Evolutionary conservation across 2,888 invertebrate species (phyloP).

Genomic region (Scrobipalpa costella): DNA sequence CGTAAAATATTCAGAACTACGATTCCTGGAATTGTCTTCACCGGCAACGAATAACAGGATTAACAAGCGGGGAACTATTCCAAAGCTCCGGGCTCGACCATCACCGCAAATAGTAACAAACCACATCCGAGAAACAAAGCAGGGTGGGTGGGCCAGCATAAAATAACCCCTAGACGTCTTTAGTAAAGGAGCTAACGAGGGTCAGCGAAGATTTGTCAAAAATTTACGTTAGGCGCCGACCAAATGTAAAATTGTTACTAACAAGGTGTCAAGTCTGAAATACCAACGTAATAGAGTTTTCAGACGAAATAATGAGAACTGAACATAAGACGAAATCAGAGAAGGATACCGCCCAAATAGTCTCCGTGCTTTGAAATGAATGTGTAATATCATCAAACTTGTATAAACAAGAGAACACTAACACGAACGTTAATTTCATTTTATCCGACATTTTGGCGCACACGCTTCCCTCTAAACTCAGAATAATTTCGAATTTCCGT

Average conservation of each 20-base stretch:
- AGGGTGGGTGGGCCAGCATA: slow-evolving; percentile 27
- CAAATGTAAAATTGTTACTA: slow-evolving; percentile 44
- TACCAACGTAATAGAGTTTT: slow-evolving; percentile 41
- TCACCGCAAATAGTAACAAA: slow-evolving; percentile 39
- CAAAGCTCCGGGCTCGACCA: slow-evolving; percentile 23
- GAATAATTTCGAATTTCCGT: slow-evolving; percentile 31
- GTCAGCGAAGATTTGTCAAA: neutral
- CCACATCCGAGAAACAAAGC: slow-evolving; percentile 36
- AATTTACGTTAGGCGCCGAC: slow-evolving; percentile 27
- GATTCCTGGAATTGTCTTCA: slow-evolving; percentile 1
- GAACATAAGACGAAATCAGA: no score
- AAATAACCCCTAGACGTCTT: neutral
- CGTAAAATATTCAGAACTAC: neutral
- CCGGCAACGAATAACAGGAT: slow-evolving; percentile 5
- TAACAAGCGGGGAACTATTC: slow-evolving; percentile 19
- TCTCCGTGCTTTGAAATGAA: neutral
- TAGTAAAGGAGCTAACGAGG: neutral
- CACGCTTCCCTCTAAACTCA: neutral
- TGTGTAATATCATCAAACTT: neutral
- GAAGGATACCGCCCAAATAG: neutral
- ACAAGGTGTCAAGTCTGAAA: slow-evolving; percentile 35
- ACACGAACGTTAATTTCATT: slow-evolving; percentile 10
- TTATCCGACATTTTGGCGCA: neutral
- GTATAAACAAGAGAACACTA: neutral
- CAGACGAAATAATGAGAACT: slow-evolving; percentile 14